phyloP scores from a whole-genome alignment of 2,797 vertebrate genomes.

The Tadarida brasiliensis region DNA sequence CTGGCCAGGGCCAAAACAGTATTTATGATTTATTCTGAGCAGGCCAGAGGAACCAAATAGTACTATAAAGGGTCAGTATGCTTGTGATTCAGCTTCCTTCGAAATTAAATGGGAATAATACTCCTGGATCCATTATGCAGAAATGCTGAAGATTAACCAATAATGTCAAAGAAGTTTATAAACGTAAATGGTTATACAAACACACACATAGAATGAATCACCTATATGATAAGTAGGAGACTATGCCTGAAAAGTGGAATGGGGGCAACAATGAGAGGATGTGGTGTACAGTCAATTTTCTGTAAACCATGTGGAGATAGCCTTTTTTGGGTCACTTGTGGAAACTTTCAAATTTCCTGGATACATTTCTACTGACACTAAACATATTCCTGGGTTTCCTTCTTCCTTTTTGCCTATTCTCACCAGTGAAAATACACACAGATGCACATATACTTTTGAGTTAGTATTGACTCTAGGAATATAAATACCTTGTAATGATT shows the following conservation, averaged over 20 bases:
- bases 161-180: neutral
- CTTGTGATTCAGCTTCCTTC: neutral
- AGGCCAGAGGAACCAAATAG: neutral
- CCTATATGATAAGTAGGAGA: neutral
- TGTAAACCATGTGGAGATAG: neutral
- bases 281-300: neutral
- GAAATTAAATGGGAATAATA: neutral
- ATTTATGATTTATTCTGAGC: neutral
- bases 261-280: neutral
- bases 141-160: constrained; percentile 35
- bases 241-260: neutral
- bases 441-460: neutral
- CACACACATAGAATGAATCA: neutral
- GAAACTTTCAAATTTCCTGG: neutral
- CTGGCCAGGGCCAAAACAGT: neutral
- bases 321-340: neutral
- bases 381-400: neutral
- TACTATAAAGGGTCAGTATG: neutral
- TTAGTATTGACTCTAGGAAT: neutral
- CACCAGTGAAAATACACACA: neutral
- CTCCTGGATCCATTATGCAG: neutral
- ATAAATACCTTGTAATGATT: neutral
- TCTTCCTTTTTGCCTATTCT: neutral
- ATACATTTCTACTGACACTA: constrained; percentile 3
- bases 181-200: neutral